Evolutionary conservation across 2,113 vertebrate genomes (phyloP).

Genomic region (Urocolius indicus): DNA sequence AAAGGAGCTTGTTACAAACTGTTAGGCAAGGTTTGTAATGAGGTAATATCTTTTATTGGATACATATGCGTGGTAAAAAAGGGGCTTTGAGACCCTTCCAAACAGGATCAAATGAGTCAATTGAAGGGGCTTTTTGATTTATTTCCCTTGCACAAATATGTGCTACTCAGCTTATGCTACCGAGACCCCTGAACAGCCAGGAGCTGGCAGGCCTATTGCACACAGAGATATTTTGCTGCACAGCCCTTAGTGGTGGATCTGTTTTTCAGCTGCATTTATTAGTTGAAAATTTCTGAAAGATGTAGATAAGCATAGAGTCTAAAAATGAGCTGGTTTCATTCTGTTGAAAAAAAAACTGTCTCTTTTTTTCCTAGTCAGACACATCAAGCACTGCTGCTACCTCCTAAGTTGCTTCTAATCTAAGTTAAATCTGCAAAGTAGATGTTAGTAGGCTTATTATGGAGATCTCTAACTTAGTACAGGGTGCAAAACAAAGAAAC

Average conservation of each 20-base stretch:
- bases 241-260: neutral
- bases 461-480: neutral
- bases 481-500: neutral
- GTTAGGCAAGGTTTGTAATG: neutral
- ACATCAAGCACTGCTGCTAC: neutral
- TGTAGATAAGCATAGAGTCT: neutral
- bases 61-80: neutral
- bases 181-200: neutral
- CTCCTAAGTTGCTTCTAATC: neutral
- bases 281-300: neutral
- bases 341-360: rapidly evolving
- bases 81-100: neutral
- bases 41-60: neutral
- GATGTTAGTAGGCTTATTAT: neutral
- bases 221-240: neutral
- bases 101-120: neutral
- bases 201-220: slow-evolving; percentile 12
- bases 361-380: neutral
- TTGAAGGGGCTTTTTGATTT: neutral
- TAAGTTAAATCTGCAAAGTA: neutral
- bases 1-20: neutral
- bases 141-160: neutral
- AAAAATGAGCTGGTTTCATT: neutral
- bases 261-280: neutral
- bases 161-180: neutral